A percentile compares a stretch with the other conserved stretches of the same genome.
phyloP scores from a whole-genome alignment of 2,888 invertebrate genomes.

The Lepetodrilus schrolli region DNA sequence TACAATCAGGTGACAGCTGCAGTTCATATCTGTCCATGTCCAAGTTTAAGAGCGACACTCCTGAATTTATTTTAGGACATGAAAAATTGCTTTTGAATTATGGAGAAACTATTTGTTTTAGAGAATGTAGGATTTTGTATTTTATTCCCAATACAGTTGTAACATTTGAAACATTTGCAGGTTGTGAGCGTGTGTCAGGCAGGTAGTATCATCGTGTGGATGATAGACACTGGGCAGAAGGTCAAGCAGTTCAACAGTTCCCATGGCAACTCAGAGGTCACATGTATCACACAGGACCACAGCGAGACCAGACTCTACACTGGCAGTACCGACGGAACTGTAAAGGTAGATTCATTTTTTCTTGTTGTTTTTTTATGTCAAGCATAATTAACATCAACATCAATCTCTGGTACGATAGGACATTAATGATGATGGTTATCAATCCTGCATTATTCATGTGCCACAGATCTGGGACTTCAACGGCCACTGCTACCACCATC shows the following conservation, averaged over 20 bases:
- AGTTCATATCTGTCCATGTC: no score
- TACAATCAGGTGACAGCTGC: conserved; percentile 71
- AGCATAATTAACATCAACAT: neutral
- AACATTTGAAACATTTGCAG: no score
- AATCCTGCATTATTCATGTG: neutral
- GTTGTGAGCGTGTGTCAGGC: conserved; percentile 73
- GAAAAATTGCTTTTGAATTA: no score
- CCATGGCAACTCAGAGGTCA: conserved; percentile 73
- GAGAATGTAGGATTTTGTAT: no score
- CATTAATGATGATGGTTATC: neutral
- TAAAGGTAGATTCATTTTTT: conserved; percentile 67
- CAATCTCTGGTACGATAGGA: neutral
- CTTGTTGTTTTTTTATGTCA: no score
- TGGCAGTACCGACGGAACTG: conserved; percentile 74
- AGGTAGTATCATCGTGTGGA: conserved; percentile 74
- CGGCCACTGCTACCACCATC: conserved; percentile 73
- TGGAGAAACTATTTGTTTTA: no score
- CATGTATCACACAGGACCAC: conserved; percentile 72
- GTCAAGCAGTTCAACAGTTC: conserved; percentile 72
- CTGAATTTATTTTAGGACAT: no score
- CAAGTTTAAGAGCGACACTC: no score
- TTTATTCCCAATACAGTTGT: no score
- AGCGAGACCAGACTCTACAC: conserved; percentile 71
- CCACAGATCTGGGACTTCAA: conserved; percentile 76
- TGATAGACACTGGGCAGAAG: conserved; percentile 75